A percentile compares a stretch with the other conserved stretches of the same genome.
Evolutionary conservation across 2,888 invertebrate genomes (phyloP).

Genomic region (Entomobrya proxima): DNA sequence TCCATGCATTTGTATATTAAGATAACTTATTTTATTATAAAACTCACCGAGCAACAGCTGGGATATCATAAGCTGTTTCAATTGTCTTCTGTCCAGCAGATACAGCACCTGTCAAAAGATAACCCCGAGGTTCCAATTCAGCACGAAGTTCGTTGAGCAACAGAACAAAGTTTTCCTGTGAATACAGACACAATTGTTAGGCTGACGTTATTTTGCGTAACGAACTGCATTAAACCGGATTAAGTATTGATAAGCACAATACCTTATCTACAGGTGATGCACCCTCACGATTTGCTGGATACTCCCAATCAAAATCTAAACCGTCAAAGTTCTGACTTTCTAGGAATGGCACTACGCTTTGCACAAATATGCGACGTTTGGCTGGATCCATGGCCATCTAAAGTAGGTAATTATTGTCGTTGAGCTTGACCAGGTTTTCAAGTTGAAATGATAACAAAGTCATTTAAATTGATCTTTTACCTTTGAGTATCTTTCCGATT

Average conservation of each 20-base stretch:
- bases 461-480: conserved; percentile 78
- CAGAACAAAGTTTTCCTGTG: conserved; percentile 79
- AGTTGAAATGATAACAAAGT: conserved; percentile 80
- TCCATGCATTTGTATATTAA: too few species aligned
- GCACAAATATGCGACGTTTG: too few species aligned
- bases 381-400: too few species aligned
- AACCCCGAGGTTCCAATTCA: conserved; percentile 78
- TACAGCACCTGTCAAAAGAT: conserved; percentile 82
- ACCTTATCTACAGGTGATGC: conserved; percentile 73
- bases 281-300: conserved; percentile 71
- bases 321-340: conserved; percentile 83
- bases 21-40: too few species aligned
- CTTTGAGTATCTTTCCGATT: conserved; percentile 81
- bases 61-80: neutral
- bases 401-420: too few species aligned
- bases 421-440: too few species aligned
- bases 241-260: too few species aligned
- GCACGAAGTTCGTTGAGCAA: conserved; percentile 81
- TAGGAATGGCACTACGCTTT: conserved; percentile 80
- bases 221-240: too few species aligned
- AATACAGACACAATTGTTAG: too few species aligned
- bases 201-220: too few species aligned
- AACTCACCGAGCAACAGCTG: too few species aligned
- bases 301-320: conserved; percentile 76
- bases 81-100: conserved; percentile 79